Conservation (phyloP, 2,113 vertebrate genomes). For the Podilymbus podiceps region DNA sequence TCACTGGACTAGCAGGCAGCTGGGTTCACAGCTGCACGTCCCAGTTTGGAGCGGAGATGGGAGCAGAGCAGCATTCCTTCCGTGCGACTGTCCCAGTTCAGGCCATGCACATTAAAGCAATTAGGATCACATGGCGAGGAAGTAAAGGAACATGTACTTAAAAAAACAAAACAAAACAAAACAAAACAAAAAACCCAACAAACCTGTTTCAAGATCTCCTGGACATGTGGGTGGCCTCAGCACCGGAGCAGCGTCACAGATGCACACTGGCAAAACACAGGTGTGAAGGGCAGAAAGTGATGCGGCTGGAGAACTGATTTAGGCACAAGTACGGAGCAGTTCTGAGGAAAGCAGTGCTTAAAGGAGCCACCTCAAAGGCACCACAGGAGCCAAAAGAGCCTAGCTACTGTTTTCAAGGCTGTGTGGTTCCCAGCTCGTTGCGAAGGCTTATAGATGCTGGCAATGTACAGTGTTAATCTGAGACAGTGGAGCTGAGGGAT, state of each 20-base stretch:
- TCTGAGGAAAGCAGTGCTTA: background rate
- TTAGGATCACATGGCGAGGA: background rate
- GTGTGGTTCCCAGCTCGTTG: background rate
- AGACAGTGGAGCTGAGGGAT: background rate
- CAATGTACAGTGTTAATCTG: background rate
- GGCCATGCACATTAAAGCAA: background rate
- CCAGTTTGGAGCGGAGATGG: background rate
- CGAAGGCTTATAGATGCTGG: background rate
- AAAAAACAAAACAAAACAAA: background rate
- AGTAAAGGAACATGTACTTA: background rate
- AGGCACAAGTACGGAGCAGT: background rate
- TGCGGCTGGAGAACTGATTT: background rate
- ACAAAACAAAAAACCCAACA: background rate
- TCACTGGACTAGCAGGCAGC: background rate
- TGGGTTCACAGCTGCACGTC: background rate
- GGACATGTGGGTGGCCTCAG: background rate
- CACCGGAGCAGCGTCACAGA: fast-evolving
- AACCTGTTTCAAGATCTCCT: background rate
- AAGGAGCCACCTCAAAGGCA: background rate
- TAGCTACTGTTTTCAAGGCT: background rate
- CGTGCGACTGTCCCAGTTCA: background rate
- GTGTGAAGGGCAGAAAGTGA: background rate
- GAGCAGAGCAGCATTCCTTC: background rate
- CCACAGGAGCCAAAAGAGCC: background rate
- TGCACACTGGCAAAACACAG: fast-evolving